These are phyloP conservation scores for Perca schrenkii DNA, from an alignment of 2,113 vertebrate species.

Conservation along the genomic window DNA sequence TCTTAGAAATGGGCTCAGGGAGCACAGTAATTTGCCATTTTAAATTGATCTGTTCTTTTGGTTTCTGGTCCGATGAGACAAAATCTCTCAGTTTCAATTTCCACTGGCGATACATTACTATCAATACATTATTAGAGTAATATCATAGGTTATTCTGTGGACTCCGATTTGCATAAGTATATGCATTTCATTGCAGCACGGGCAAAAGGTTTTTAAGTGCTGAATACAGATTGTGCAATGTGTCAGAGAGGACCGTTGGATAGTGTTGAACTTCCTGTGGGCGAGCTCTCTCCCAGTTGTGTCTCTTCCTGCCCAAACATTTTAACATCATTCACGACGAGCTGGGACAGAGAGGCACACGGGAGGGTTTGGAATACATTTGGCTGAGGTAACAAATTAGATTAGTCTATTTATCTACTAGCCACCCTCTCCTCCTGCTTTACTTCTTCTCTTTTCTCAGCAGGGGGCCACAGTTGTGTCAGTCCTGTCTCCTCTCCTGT, in stretches of 20 bases:
- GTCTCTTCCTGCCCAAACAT: slow-evolving; percentile 73
- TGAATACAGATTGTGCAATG: slow-evolving; percentile 23
- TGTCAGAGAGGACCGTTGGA: slow-evolving; percentile 53
- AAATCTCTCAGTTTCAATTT: slow-evolving; percentile 67
- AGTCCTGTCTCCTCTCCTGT: slow-evolving; percentile 57
- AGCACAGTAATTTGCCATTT: slow-evolving; percentile 69
- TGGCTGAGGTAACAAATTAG: slow-evolving; percentile 69
- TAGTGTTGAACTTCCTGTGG: slow-evolving; percentile 65
- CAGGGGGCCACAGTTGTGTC: slow-evolving; percentile 68
- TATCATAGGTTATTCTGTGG: slow-evolving; percentile 44
- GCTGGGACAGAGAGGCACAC: slow-evolving; percentile 41
- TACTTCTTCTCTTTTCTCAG: slow-evolving; percentile 65
- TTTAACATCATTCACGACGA: slow-evolving; percentile 69
- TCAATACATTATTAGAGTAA: slow-evolving; percentile 58
- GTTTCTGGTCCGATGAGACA: slow-evolving; percentile 61
- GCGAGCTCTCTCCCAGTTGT: slow-evolving; percentile 58
- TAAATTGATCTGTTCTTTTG: slow-evolving; percentile 71
- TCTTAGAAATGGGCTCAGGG: slow-evolving; percentile 64
- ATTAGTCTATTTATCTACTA: slow-evolving; percentile 76
- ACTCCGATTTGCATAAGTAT: slow-evolving; percentile 63
- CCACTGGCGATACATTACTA: slow-evolving; percentile 47
- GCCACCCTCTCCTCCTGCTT: slow-evolving; percentile 52
- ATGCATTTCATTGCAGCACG: slow-evolving; percentile 50
- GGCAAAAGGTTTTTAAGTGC: slow-evolving; percentile 47
- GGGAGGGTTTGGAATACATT: slow-evolving; percentile 69